phyloP scores from a whole-genome alignment of 2,888 invertebrate species.

The Lithophane ornitopus region DNA sequence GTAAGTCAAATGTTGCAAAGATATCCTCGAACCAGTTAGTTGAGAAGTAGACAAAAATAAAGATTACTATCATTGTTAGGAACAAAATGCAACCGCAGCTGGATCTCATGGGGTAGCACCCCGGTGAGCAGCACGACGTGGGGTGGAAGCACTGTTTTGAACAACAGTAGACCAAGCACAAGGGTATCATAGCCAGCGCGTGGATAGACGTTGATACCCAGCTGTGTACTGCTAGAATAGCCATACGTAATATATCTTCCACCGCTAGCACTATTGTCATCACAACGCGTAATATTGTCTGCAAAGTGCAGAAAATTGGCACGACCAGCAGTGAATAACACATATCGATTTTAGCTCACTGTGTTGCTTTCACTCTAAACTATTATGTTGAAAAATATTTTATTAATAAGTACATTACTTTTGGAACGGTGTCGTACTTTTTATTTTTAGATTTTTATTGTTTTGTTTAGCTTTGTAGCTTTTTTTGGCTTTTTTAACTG shows the following conservation, averaged over 20 bases:
- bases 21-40: conserved; percentile 68
- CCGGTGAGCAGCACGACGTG: conserved; percentile 18
- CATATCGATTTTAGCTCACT: conserved; percentile 47
- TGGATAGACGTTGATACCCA: conserved; percentile 69
- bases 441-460: conserved; percentile 33
- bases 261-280: conserved; percentile 67
- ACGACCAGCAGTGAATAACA: conserved; percentile 58
- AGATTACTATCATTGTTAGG: conserved; percentile 55
- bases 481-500: conserved; percentile 18
- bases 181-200: conserved; percentile 66
- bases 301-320: conserved; percentile 70
- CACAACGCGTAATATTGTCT: conserved; percentile 68
- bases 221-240: conserved; percentile 67
- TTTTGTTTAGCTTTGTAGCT: neutral
- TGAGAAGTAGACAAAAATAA: conserved; percentile 65
- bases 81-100: conserved; percentile 60
- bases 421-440: conserved; percentile 8
- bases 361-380: neutral
- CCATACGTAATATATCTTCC: conserved; percentile 71
- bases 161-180: conserved; percentile 65
- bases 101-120: conserved; percentile 38
- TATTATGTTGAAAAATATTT: conserved; percentile 17
- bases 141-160: conserved; percentile 64
- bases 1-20: conserved; percentile 55
- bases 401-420: conserved; percentile 13